Percentiles rank a stretch among this genome's conserved stretches.
Conservation (phyloP, 2,113 vertebrate genomes). For the Phocoena phocoena region DNA sequence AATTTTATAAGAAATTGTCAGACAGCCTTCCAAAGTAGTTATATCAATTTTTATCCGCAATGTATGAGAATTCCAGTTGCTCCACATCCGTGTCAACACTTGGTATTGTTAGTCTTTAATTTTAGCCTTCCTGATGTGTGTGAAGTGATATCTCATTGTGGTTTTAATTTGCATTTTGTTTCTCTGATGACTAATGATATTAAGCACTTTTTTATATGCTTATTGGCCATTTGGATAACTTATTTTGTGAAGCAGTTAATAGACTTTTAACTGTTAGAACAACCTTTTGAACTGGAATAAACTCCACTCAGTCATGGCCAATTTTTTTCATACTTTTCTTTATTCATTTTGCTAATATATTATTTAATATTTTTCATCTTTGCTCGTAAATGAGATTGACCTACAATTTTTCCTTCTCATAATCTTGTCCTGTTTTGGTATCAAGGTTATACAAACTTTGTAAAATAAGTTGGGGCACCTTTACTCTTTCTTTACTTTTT, state of each 20-base stretch:
- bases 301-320: neutral
- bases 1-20: neutral
- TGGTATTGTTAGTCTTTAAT: neutral
- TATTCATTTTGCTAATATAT: neutral
- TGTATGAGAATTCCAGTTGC: neutral
- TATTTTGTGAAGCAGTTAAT: neutral
- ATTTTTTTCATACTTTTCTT: neutral
- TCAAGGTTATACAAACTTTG: neutral
- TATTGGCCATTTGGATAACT: neutral
- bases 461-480: neutral
- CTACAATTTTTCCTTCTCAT: neutral
- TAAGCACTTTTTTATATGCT: neutral
- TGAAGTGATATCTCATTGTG: neutral
- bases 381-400: neutral
- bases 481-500: neutral
- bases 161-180: slow-evolving; percentile 6
- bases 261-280: neutral
- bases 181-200: neutral
- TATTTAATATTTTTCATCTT: neutral
- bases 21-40: neutral
- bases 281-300: neutral
- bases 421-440: neutral
- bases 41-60: neutral
- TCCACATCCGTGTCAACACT: neutral
- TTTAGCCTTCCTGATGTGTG: neutral